Conservation (phyloP, 2,888 invertebrate genomes). For the Melipona beecheii region DNA sequence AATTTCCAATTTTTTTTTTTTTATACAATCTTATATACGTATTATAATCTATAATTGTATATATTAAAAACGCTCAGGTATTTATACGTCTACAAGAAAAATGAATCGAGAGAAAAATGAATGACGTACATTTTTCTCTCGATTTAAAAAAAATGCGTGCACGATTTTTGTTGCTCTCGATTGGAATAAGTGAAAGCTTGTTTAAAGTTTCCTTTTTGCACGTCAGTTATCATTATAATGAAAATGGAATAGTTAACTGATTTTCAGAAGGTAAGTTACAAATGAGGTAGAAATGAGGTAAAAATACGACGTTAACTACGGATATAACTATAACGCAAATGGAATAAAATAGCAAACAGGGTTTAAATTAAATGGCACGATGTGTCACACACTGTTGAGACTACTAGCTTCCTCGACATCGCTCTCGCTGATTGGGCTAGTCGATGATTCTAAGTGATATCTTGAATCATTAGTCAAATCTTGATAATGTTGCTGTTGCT, state of each 20-base stretch:
- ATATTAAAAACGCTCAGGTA: constrained; percentile 13
- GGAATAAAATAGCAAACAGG: neutral
- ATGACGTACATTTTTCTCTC: neutral
- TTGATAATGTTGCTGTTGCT: constrained; percentile 54
- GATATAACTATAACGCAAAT: neutral
- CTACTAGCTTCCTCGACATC: constrained; percentile 76
- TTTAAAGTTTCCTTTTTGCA: neutral
- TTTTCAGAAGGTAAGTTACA: neutral
- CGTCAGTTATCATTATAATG: neutral
- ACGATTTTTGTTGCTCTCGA: constrained; percentile 2
- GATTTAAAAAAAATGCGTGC: neutral
- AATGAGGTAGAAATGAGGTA: neutral
- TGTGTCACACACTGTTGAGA: constrained; percentile 79
- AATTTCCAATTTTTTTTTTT: neutral
- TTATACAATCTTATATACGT: neutral
- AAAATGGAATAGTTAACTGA: neutral
- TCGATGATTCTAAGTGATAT: constrained; percentile 71
- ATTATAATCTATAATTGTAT: neutral
- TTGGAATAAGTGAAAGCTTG: neutral
- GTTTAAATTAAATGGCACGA: neutral
- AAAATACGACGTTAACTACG: neutral
- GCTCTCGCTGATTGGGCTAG: constrained; percentile 78
- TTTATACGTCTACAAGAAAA: constrained; percentile 4
- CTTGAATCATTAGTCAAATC: constrained; percentile 62
- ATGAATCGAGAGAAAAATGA: neutral